A percentile compares a stretch with the other conserved stretches of the same genome.
These are phyloP conservation scores for Scomber japonicus DNA, from an alignment of 2,113 vertebrate species.

Conservation along the genomic window DNA sequence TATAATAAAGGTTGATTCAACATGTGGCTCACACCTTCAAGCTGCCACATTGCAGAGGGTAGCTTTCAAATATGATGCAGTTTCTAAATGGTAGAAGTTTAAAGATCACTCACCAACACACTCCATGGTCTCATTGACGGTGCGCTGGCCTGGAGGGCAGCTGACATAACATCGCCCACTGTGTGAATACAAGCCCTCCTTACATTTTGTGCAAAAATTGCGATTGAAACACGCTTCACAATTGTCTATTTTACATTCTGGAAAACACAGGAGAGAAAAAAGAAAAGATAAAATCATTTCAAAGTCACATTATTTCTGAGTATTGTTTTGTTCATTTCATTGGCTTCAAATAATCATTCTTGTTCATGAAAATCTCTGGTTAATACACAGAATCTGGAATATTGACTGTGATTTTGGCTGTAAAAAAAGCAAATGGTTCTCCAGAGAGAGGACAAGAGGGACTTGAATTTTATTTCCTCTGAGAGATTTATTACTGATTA, in stretches of 20 bases:
- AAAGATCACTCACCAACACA: conserved; percentile 90
- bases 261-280: conserved; percentile 71
- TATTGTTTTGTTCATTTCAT: background rate
- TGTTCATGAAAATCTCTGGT: background rate
- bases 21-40: conserved; percentile 10
- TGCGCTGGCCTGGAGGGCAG: conserved; percentile 91
- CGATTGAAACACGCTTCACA: conserved; percentile 98
- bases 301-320: conserved; percentile 22
- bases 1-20: background rate
- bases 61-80: background rate
- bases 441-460: conserved; percentile 24
- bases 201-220: conserved; percentile 99
- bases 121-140: conserved; percentile 93
- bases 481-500: conserved; percentile 68
- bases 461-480: conserved; percentile 49
- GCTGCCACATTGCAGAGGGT: background rate
- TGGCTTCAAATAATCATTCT: background rate
- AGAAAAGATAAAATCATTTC: conserved; percentile 29
- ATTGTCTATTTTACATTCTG: conserved; percentile 99
- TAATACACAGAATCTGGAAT: conserved; percentile 3
- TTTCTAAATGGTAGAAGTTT: conserved; percentile 12
- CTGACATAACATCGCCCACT: conserved; percentile 93
- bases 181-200: conserved; percentile 95
- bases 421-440: conserved; percentile 24
- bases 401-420: conserved; percentile 18